Conservation (phyloP, 2,113 vertebrate genomes). For the Alaudala cheleensis region DNA sequence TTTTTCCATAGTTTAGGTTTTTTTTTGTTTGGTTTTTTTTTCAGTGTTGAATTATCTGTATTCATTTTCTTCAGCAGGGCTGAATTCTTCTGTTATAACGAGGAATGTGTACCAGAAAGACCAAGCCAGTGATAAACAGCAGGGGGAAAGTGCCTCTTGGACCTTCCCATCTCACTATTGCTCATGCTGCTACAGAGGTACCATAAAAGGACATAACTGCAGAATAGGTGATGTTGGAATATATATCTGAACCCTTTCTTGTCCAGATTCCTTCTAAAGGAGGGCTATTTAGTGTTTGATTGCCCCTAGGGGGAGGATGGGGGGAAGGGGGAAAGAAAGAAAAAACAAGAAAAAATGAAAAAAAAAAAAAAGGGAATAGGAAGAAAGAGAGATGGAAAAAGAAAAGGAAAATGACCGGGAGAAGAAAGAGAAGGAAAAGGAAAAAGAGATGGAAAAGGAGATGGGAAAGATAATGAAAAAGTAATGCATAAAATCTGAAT, state of each 20-base stretch:
- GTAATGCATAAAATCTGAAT: background rate
- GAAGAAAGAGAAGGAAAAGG: accelerated
- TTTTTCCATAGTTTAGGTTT: background rate
- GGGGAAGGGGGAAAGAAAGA: accelerated
- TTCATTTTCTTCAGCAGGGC: background rate
- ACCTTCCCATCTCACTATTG: background rate
- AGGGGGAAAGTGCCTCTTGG: background rate
- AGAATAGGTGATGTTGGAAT: background rate
- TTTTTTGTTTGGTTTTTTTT: background rate
- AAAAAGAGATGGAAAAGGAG: background rate
- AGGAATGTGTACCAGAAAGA: background rate
- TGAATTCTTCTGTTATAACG: background rate
- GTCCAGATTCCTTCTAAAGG: background rate
- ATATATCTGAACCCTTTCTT: background rate
- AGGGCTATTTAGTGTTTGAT: background rate
- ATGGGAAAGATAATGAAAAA: accelerated
- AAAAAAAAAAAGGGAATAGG: background rate
- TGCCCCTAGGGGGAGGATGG: accelerated
- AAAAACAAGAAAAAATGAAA: accelerated
- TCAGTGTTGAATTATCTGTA: background rate
- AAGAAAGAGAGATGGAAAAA: background rate
- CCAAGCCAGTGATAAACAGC: background rate
- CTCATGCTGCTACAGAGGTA: background rate
- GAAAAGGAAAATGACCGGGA: background rate
- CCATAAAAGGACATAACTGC: background rate